Base-by-base conservation (phyloP, 1,140 invertebrate genomes). In the Philopotamus ludificatus region DNA sequence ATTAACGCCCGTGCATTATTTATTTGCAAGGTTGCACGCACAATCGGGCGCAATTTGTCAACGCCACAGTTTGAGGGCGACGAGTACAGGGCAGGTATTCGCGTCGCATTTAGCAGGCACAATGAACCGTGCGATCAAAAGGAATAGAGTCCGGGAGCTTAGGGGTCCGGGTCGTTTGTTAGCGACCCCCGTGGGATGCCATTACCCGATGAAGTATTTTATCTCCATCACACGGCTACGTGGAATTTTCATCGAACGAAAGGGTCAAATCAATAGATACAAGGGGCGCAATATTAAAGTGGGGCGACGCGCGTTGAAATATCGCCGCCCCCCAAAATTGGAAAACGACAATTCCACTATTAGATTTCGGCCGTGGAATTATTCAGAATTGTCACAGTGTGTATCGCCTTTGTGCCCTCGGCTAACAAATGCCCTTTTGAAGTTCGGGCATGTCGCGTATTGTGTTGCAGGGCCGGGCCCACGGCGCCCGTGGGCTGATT, bases 121-220 rank as follows among this genome's bases (percentile, higher is more conserved):
- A 57, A 57, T 57, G 54, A 57, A 57, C 54, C 54, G 54, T 57
- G 54, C 54, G 54, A 57, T 57, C 54, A 57, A 57, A 57, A 57
- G 54, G 54, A 57, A 57, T 57, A 39, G 54, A 57, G 34, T 42
- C 34, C n/a, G n/a, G 34, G 44, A 15, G 44, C 16, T 18, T 45
- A 45, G 8, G 44, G 54, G 44, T n/a, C 15, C 15, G 39, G 54
- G 54, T 57, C 54, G 54, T 57, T 57, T 57, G 54, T 57, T 28
- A 28, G 54, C 16, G 51, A 55, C 23, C 49, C 49, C 51, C 28
- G 28, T 34, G 51, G 54, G 54, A 42, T 21, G 54, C 54, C 54
- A 57, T 57, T 57, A 57, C 54, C 42, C 54, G 54, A 57, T 57
- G 54, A 57, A 57, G 54, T 57, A 57, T 57, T 57, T 57, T 57